These are phyloP conservation scores for Acrobasis consociella DNA, from an alignment of 2,888 invertebrate genomes.

Conservation along the genomic window DNA sequence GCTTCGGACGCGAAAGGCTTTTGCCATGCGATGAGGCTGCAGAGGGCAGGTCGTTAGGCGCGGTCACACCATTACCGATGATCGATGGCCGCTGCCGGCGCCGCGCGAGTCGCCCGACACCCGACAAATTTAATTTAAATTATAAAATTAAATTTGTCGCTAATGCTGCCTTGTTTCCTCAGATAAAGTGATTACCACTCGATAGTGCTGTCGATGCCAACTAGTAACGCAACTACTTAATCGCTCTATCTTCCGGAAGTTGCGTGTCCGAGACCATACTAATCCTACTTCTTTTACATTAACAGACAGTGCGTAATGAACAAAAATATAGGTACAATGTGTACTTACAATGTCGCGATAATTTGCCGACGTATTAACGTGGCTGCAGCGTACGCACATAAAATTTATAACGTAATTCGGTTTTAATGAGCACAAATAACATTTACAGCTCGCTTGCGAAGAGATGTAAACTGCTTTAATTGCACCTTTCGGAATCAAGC, in stretches of 20 bases:
- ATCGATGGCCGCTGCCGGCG: constrained; percentile 73
- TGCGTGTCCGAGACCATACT: constrained; percentile 2
- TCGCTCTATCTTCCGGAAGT: not conserved
- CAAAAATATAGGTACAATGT: constrained; percentile 33
- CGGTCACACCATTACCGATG: constrained; percentile 69
- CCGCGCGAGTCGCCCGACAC: constrained; percentile 61
- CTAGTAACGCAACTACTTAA: not conserved
- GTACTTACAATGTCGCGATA: constrained; percentile 59
- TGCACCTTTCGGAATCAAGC: constrained; percentile 56
- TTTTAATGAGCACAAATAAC: constrained; percentile 74
- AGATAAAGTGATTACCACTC: constrained; percentile 48
- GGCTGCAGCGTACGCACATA: constrained; percentile 61
- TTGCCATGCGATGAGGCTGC: constrained; percentile 36
- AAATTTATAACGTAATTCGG: constrained; percentile 72
- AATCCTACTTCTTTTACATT: not conserved
- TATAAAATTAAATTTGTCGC: constrained; percentile 41
- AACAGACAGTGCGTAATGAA: constrained; percentile 8
- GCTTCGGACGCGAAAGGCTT: constrained; percentile 27
- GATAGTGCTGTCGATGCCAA: constrained; percentile 17
- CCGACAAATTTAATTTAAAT: constrained; percentile 79
- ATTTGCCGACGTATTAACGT: constrained; percentile 57
- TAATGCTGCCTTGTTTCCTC: constrained; percentile 56
- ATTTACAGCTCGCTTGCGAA: constrained; percentile 73
- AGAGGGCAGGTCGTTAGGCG: constrained; percentile 67
- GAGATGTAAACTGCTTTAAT: constrained; percentile 74